phyloP scores from a whole-genome alignment of 2,797 vertebrate genomes.

The Darevskia nairensis region DNA sequence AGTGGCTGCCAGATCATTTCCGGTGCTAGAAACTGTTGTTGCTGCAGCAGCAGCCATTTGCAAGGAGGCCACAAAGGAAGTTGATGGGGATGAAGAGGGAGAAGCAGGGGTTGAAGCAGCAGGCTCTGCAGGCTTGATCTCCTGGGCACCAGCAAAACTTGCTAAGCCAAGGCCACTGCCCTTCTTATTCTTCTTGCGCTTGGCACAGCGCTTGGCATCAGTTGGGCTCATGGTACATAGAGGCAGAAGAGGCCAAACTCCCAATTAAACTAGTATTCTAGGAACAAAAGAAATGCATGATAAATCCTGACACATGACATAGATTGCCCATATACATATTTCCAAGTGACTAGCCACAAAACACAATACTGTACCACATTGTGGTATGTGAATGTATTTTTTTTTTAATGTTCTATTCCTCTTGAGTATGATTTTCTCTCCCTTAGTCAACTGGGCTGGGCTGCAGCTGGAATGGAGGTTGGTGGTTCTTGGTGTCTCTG shows the following conservation, averaged over 20 bases:
- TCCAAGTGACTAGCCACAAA: background rate
- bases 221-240: conserved; percentile 29
- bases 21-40: background rate
- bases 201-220: conserved; percentile 27
- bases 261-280: background rate
- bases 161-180: background rate
- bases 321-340: too few relatives aligned
- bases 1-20: background rate
- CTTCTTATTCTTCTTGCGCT: conserved; percentile 30
- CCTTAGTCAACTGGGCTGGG: background rate
- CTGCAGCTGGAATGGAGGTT: background rate
- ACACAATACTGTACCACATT: background rate
- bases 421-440: background rate
- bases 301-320: background rate
- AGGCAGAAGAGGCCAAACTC: background rate
- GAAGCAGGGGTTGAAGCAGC: background rate
- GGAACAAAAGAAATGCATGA: conserved; percentile 3
- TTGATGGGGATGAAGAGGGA: conserved; percentile 7
- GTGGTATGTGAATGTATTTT: background rate
- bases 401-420: background rate
- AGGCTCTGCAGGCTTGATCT: conserved; percentile 5
- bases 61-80: conserved; percentile 5
- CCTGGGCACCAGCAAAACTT: background rate
- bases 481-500: background rate
- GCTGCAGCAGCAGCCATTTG: background rate